A percentile compares a stretch with the other conserved stretches of the same genome.
Evolutionary conservation across 1,140 invertebrate species (phyloP).

Genomic region (Cydia pomonella): DNA sequence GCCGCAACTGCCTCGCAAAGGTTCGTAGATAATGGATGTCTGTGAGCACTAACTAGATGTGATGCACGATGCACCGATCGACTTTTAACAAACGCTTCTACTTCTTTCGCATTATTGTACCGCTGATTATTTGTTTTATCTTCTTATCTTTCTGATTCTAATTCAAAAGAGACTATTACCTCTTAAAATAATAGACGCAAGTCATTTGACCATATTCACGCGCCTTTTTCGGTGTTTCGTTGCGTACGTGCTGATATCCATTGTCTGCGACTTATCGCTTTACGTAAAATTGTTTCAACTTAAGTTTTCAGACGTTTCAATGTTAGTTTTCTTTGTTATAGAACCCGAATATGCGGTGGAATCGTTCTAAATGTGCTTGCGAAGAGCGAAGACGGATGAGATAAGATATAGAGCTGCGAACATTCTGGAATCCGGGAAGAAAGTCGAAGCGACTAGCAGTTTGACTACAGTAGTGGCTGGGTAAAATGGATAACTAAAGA

Average conservation of each 20-base stretch:
- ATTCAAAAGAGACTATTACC: too few species aligned
- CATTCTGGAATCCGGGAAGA: neutral
- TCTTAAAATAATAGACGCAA: neutral
- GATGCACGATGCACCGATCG: constrained; percentile 38
- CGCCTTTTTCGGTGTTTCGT: constrained; percentile 38
- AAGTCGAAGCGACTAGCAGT: neutral
- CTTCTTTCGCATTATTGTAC: constrained; percentile 18
- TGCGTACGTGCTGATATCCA: constrained; percentile 67
- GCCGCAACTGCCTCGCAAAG: constrained; percentile 66
- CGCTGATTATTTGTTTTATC: neutral
- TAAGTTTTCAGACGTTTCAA: constrained; percentile 38
- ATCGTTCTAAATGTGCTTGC: constrained; percentile 69
- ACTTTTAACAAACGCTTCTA: constrained; percentile 14
- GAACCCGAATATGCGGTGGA: constrained; percentile 74
- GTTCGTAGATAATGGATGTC: constrained; percentile 78
- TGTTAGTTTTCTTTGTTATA: constrained; percentile 62
- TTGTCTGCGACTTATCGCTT: constrained; percentile 67
- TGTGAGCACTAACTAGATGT: constrained; percentile 59
- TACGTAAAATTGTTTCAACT: constrained; percentile 32
- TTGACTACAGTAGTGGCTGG: neutral
- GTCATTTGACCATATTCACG: neutral
- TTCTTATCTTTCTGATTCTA: constrained; percentile 3
- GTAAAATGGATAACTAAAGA: constrained; percentile 31
- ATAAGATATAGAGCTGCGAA: neutral
- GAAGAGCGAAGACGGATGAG: constrained; percentile 53